These are phyloP conservation scores for Rhynchomys soricoides DNA, from an alignment of 2,113 vertebrate species.

Conservation along the genomic window DNA sequence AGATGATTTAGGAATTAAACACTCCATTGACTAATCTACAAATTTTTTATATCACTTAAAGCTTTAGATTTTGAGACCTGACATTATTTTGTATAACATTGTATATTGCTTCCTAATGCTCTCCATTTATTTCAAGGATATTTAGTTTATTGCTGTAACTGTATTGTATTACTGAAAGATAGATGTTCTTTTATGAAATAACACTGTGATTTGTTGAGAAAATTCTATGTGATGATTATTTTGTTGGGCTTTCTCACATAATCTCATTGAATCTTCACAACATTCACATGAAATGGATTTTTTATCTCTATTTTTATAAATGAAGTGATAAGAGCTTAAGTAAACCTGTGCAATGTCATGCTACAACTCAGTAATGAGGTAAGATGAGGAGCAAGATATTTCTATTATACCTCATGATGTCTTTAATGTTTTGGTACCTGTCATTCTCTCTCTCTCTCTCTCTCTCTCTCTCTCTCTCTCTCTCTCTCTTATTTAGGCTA, in stretches of 20 bases:
- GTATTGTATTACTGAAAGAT: slow-evolving; percentile 49
- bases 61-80: slow-evolving; percentile 16
- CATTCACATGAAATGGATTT: slow-evolving; percentile 31
- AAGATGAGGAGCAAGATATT: slow-evolving; percentile 21
- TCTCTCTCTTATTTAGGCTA: background rate
- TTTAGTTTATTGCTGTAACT: slow-evolving; percentile 55
- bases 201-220: slow-evolving; percentile 60
- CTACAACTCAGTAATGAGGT: background rate
- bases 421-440: slow-evolving; percentile 24
- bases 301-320: slow-evolving; percentile 62
- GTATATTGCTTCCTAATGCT: background rate
- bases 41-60: slow-evolving; percentile 48
- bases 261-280: slow-evolving; percentile 22
- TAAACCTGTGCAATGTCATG: slow-evolving; percentile 29
- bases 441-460: background rate
- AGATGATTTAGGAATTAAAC: slow-evolving; percentile 51
- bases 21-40: background rate
- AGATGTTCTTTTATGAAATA: slow-evolving; percentile 60
- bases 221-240: slow-evolving; percentile 46
- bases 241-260: slow-evolving; percentile 42
- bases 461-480: no score
- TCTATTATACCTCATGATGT: background rate
- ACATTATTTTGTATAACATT: background rate
- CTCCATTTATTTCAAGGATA: slow-evolving; percentile 55
- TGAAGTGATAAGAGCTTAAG: slow-evolving; percentile 41